Conservation (phyloP, 2,797 vertebrate species). For the Ptychobarbus kaznakovi region DNA sequence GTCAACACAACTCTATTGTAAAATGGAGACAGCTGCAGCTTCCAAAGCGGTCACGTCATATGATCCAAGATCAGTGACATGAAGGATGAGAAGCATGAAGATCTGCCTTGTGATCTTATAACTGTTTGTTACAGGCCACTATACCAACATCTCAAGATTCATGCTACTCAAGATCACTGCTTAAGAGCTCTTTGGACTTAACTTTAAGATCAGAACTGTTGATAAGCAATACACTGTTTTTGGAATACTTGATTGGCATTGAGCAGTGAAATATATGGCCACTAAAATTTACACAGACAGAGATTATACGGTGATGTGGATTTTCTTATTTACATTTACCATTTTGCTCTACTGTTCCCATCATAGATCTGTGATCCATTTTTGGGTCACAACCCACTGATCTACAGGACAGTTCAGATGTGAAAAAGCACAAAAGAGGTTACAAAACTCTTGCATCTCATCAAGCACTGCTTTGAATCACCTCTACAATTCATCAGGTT, state of each 20-base stretch:
- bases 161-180: neutral
- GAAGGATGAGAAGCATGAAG: neutral
- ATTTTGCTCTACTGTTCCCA: neutral
- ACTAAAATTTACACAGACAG: neutral
- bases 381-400: neutral
- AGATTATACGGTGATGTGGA: neutral
- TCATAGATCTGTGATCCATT: neutral
- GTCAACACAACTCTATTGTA: conserved; percentile 10
- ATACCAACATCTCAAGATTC: neutral
- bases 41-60: neutral
- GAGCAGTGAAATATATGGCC: neutral
- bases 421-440: neutral
- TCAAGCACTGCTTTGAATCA: conserved; percentile 8
- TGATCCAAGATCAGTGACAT: neutral
- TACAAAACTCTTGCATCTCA: neutral
- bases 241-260: neutral
- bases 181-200: neutral
- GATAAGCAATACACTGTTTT: neutral
- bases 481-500: conserved; percentile 15
- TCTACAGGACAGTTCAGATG: neutral
- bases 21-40: conserved; percentile 17
- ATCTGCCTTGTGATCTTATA: neutral
- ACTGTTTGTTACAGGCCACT: neutral
- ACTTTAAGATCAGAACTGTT: neutral
- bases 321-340: neutral